Base-by-base conservation (phyloP, 2,797 vertebrate genomes). In the Acipenser oxyrinchus region DNA sequence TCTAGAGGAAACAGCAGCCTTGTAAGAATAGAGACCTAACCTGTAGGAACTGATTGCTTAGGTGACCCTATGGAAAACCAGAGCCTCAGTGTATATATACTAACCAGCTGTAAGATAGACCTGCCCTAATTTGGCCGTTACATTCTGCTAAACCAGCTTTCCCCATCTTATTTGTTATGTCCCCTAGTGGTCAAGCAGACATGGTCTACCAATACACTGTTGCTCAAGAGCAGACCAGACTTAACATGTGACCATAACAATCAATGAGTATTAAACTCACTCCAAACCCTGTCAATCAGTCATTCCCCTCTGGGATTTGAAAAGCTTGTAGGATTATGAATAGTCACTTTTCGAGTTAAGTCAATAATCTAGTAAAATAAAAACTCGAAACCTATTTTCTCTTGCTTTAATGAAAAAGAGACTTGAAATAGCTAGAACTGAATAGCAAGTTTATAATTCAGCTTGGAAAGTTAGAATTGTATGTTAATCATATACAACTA, bases 281-380 rank as follows among this genome's bases (percentile, higher is more conserved):
- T 58, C 55, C 12, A 58, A 58, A 13, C 12, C 6, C 55, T 58
- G 55, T 58, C 12, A 58, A 58, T 7, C 55, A 11, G 55, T 13
- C 55, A 11, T n/a, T n/a, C 37, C 15, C 12, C 55, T 55, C 13
- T n/a, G 60, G 18, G 15, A 48, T 67, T 51, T 51, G 7, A 48
- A 37, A 57, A 4, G 12, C 48, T n/a, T 18, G 2, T 9, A 51
- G 58, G 58, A 49, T 37, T 37, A 37, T 37, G 18, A 48, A 10
- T 8, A 6, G 6, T 10, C 37, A 13, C 50, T 62, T 48, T 10
- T 12, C n/a, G 58, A 0, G 10, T 15, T 57, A 8, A 49, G 48
- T 55, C 51, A 49, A 57, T 49, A 48, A 57, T 53, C 10, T 62
- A 61, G 9, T 52, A 23, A 52, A 60, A 63, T 70, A 70, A 37